A percentile compares a stretch with the other conserved stretches of the same genome.
These are phyloP conservation scores for Podarcis siculus DNA, from an alignment of 2,797 vertebrate species.

Conservation along the genomic window DNA sequence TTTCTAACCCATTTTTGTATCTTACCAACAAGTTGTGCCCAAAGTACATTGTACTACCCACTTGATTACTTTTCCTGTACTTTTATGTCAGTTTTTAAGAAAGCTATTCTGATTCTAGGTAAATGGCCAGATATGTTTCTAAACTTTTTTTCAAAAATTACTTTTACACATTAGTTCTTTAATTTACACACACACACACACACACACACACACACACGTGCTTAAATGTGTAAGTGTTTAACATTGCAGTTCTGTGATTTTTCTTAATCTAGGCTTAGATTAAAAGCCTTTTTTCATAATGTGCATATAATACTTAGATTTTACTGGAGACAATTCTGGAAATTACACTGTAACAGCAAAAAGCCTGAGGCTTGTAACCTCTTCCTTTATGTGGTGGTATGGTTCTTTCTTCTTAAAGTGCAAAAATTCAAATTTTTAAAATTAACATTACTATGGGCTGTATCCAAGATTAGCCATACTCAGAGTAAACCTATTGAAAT, in stretches of 20 bases:
- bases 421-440: neutral
- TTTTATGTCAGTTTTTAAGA: constrained; percentile 24
- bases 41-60: neutral
- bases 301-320: neutral
- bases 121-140: neutral
- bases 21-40: neutral
- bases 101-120: neutral
- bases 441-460: neutral
- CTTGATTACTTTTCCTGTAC: neutral
- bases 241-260: constrained; percentile 15
- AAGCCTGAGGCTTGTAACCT: neutral
- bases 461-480: neutral
- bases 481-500: neutral
- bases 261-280: constrained; percentile 20
- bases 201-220: constrained; percentile 10
- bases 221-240: constrained; percentile 3
- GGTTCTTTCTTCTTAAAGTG: neutral
- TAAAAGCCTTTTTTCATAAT: neutral
- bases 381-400: neutral
- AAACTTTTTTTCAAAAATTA: neutral
- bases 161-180: constrained; percentile 19
- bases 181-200: neutral
- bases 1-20: constrained; percentile 10
- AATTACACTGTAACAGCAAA: neutral
- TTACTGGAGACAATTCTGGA: neutral